Evolutionary conservation across 2,888 invertebrate genomes (phyloP).

Genomic region (Euzophera pinguis): DNA sequence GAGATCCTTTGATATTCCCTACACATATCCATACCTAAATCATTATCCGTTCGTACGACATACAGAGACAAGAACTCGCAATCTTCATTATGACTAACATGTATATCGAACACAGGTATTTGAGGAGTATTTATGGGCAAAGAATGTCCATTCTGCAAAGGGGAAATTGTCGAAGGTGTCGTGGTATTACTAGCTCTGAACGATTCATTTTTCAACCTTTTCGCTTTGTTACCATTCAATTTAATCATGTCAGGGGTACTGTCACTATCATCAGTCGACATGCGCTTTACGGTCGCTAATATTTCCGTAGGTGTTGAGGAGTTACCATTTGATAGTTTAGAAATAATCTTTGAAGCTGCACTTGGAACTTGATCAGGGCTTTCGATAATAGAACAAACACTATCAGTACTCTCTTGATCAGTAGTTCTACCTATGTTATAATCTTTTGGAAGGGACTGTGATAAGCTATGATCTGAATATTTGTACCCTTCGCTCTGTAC

Average conservation of each 20-base stretch:
- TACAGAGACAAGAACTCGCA: slow-evolving; percentile 68
- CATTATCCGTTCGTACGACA: slow-evolving; percentile 67
- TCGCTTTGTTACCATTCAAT: slow-evolving; percentile 45
- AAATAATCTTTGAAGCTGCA: slow-evolving; percentile 62
- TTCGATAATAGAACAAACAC: slow-evolving; percentile 55
- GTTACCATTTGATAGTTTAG: slow-evolving; percentile 70
- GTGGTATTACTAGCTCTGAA: slow-evolving; percentile 63
- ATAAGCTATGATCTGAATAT: slow-evolving; percentile 49
- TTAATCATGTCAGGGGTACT: slow-evolving; percentile 63
- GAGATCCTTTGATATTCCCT: slow-evolving; percentile 72
- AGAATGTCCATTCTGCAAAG: slow-evolving; percentile 68
- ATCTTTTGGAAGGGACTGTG: slow-evolving; percentile 44
- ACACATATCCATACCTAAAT: slow-evolving; percentile 70
- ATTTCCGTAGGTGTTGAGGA: slow-evolving; percentile 68
- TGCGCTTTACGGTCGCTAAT: slow-evolving; percentile 30
- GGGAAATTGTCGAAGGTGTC: slow-evolving; percentile 73
- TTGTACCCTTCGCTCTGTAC: slow-evolving; percentile 54
- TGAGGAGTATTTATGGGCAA: slow-evolving; percentile 61
- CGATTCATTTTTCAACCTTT: slow-evolving; percentile 57
- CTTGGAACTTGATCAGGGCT: slow-evolving; percentile 59
- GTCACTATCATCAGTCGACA: slow-evolving; percentile 44
- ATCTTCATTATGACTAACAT: slow-evolving; percentile 66
- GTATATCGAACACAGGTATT: slow-evolving; percentile 66
- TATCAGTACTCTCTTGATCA: slow-evolving; percentile 70
- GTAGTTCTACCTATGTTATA: slow-evolving; percentile 49